A percentile compares a stretch with the other conserved stretches of the same genome.
These are phyloP conservation scores for Synergus japonicus DNA, from an alignment of 2,888 invertebrate genomes.

Conservation along the genomic window DNA sequence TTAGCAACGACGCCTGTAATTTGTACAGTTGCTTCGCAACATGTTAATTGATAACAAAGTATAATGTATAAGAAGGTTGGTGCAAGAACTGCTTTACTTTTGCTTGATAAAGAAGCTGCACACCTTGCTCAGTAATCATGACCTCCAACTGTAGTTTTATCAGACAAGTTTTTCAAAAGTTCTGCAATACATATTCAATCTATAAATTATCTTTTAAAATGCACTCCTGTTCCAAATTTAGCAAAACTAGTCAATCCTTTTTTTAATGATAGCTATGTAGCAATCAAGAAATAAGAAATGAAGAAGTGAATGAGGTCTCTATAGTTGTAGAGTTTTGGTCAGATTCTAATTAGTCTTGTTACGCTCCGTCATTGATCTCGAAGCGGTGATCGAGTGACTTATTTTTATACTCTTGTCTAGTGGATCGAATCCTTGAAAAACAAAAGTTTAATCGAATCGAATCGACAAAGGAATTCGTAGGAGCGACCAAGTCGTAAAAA, in stretches of 20 bases:
- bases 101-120: not conserved
- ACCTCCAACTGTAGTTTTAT: not conserved
- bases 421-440: slow-evolving; percentile 32
- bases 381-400: slow-evolving; percentile 42
- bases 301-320: not conserved
- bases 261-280: not conserved
- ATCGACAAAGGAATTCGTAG: slow-evolving; percentile 49
- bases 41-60: not conserved
- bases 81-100: not conserved
- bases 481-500: slow-evolving; percentile 20
- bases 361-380: slow-evolving; percentile 39
- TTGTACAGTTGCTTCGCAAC: not conserved
- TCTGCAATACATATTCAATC: not conserved
- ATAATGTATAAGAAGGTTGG: not conserved
- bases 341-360: not conserved
- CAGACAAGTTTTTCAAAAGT: no score
- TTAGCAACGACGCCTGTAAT: not conserved
- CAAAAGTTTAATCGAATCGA: slow-evolving; percentile 42
- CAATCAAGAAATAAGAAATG: not conserved
- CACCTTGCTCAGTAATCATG: not conserved
- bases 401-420: slow-evolving; percentile 8
- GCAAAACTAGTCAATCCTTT: not conserved
- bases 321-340: not conserved
- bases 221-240: no score
- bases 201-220: no score